Evolutionary conservation across 2,113 vertebrate genomes (phyloP).

Genomic region (Gobius niger): DNA sequence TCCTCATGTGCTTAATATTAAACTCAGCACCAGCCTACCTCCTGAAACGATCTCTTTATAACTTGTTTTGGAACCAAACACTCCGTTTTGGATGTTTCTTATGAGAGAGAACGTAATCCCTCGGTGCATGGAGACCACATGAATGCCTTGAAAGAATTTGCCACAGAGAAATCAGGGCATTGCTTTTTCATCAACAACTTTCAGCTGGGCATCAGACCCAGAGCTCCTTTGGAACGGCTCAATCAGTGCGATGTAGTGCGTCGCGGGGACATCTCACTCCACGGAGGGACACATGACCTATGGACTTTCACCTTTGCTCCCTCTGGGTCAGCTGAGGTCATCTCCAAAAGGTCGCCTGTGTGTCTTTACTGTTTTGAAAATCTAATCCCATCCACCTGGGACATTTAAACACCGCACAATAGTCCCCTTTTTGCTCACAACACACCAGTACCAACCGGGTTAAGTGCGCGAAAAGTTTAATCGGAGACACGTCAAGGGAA

Average conservation of each 20-base stretch:
- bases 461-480: background rate
- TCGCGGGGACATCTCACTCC: slow-evolving; percentile 46
- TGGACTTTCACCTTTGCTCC: slow-evolving; percentile 34
- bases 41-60: slow-evolving; percentile 21
- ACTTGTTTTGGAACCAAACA: slow-evolving; percentile 24
- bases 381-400: slow-evolving; percentile 15
- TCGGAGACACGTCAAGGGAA: background rate
- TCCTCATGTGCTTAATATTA: background rate
- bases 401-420: slow-evolving; percentile 12
- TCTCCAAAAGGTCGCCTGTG: background rate
- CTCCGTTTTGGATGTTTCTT: slow-evolving; percentile 23
- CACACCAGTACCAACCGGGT: background rate
- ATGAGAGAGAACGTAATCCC: slow-evolving; percentile 3
- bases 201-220: background rate
- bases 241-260: slow-evolving; percentile 13
- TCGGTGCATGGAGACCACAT: slow-evolving; percentile 18
- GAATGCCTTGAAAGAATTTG: slow-evolving; percentile 10
- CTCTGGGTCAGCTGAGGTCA: slow-evolving; percentile 17
- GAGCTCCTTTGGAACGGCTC: slow-evolving; percentile 6
- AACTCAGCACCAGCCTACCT: slow-evolving; percentile 1
- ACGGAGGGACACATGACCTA: slow-evolving; percentile 31
- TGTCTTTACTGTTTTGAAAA: slow-evolving; percentile 18
- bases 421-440: background rate
- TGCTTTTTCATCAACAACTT: slow-evolving; percentile 2
- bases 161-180: slow-evolving; percentile 6